phyloP scores from a whole-genome alignment of 2,888 invertebrate genomes.

The Tachina lurida region DNA sequence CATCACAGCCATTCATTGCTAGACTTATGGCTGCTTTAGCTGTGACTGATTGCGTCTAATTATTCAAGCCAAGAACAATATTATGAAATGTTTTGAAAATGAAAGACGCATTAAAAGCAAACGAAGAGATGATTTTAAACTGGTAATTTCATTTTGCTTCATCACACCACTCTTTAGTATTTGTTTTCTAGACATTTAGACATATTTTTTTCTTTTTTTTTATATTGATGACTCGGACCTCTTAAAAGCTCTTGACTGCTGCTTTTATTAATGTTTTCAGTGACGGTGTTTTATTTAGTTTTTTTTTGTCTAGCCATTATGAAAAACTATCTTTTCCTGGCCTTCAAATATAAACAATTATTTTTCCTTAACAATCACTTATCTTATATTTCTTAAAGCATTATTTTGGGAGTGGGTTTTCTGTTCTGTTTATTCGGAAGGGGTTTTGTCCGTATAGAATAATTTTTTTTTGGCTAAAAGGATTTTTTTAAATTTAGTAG shows the following conservation, averaged over 20 bases:
- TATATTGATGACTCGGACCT: background rate
- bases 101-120: constrained; percentile 4
- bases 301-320: background rate
- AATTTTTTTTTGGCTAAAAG: too few species aligned
- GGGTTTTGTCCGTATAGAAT: too few species aligned
- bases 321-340: too few species aligned
- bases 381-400: too few species aligned
- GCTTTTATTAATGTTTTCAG: background rate
- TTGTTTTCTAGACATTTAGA: background rate
- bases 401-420: too few species aligned
- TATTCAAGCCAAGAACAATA: constrained; percentile 79
- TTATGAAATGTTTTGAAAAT: constrained; percentile 65
- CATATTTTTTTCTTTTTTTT: constrained; percentile 14
- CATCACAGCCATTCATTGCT: constrained; percentile 59
- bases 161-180: background rate
- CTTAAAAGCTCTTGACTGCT: constrained; percentile 43
- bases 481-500: too few species aligned
- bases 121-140: constrained; percentile 15
- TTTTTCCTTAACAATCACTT: too few species aligned
- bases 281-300: background rate
- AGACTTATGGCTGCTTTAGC: constrained; percentile 79
- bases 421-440: too few species aligned
- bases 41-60: constrained; percentile 81
- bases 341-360: too few species aligned
- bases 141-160: constrained; percentile 13